Evolutionary conservation across 2,797 vertebrate genomes (phyloP), one percentile per base, ranked within the genome.

Genomic region (Momotus momota): DNA sequence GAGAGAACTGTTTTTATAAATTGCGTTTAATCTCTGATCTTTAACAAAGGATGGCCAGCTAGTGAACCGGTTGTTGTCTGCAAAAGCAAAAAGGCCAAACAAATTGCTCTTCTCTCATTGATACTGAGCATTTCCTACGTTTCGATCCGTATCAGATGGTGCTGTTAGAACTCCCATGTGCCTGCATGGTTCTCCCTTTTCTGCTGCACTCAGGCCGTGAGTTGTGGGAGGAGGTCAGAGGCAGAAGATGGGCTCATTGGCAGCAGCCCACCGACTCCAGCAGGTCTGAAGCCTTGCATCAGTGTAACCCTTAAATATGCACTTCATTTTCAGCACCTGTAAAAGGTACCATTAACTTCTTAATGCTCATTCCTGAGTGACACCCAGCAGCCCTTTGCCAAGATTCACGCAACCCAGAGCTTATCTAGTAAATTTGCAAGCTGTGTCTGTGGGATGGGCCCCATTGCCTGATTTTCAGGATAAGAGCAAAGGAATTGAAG

Each of bases 381-480:
- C 31, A n/a, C 23, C 33, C 25, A 22, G 12, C 35, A 38, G 41
- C 16, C 46, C 9, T 41, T 81, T 17, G 33, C n/a, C 14, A 12
- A 0, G 0, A 81, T 82, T 61, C 27, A 23, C 15, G 9, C 15
- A 14, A 26, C n/a, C 19, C 26, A 19, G 40, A 51, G 19, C 23
- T 43, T 52, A 41, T 4, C 21, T 27, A 48, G 38, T 10, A 12
- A 46, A n/a, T 84, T 45, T 61, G 10, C 40, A 35, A 41, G 35
- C 23, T 54, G 6, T 58, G 3, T 8, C 43, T 51, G 29, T 48
- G n/a, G 51, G 18, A 48, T 38, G 25, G 21, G 21, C 6, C 1
- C 6, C 0, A 1, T 13, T 0, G 0, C 29, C 29, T 15, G 6
- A 4, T 64, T 73, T 92, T 66, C 48, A 55, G 65, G 29, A 64